Conservation (phyloP, 2,888 invertebrate genomes). For the Linhomoeus sp. region DNA sequence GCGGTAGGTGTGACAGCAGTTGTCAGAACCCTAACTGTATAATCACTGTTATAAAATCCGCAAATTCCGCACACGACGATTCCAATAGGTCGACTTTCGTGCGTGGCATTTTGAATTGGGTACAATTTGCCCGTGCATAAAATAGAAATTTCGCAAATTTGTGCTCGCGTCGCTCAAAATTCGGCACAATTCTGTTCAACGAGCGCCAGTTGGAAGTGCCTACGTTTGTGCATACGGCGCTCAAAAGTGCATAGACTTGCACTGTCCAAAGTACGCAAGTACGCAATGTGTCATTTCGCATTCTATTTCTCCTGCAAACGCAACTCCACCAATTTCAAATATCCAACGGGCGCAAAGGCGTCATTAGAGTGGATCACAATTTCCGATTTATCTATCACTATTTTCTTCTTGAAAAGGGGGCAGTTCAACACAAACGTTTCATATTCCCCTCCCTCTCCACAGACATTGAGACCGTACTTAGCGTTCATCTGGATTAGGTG, state of each 20-base stretch:
- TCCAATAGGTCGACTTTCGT: too few relatives aligned
- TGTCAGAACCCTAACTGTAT: too few relatives aligned
- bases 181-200: background rate
- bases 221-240: too few relatives aligned
- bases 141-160: too few relatives aligned
- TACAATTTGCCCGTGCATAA: too few relatives aligned
- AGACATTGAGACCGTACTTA: constrained; percentile 80
- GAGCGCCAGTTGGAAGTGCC: too few relatives aligned
- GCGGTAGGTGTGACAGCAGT: too few relatives aligned
- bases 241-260: too few relatives aligned
- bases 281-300: constrained; percentile 7
- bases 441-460: constrained; percentile 97
- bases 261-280: background rate
- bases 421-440: constrained; percentile 94
- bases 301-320: constrained; percentile 49
- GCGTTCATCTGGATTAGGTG: constrained; percentile 70
- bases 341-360: constrained; percentile 81
- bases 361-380: constrained; percentile 71
- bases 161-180: background rate
- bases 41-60: too few relatives aligned
- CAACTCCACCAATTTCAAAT: constrained; percentile 63
- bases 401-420: constrained; percentile 70
- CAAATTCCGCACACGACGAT: too few relatives aligned
- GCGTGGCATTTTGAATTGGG: too few relatives aligned
- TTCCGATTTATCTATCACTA: constrained; percentile 52